A percentile compares a stretch with the other conserved stretches of the same genome.
Conservation (phyloP, 2,797 vertebrate species). For the Poeciliopsis turneri region DNA sequence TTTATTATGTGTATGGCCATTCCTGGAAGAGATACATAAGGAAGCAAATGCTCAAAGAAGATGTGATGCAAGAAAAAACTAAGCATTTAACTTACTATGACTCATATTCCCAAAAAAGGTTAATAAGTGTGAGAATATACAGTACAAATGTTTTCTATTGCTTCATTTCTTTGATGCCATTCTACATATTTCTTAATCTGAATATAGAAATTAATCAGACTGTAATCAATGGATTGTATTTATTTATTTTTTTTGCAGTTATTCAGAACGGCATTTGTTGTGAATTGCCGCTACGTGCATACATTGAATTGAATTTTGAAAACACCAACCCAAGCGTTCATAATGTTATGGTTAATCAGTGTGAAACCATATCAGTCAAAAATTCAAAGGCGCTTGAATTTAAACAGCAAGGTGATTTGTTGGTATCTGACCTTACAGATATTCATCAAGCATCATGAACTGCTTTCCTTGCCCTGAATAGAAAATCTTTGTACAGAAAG, state of each 20-base stretch:
- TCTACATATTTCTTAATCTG: no score
- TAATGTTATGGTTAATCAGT: background rate
- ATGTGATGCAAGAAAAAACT: background rate
- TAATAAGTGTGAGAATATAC: background rate
- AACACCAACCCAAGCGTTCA: background rate
- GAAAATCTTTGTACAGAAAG: constrained; percentile 8
- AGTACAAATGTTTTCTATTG: no score
- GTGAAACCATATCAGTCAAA: background rate
- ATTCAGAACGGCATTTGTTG: background rate
- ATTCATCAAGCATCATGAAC: background rate
- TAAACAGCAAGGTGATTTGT: background rate
- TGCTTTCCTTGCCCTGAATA: background rate
- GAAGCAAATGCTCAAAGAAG: background rate
- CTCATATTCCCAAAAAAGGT: background rate
- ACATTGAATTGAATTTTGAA: no score
- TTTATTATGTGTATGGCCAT: background rate
- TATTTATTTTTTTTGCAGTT: no score
- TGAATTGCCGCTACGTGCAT: no score
- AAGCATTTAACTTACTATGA: background rate
- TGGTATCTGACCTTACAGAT: background rate
- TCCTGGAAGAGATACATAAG: background rate
- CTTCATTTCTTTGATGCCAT: no score
- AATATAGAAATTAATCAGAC: no score
- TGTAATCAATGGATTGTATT: no score
- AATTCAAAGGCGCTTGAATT: background rate